phyloP scores from a whole-genome alignment of 1,140 invertebrate species.

The Thaumatotibia leucotreta region DNA sequence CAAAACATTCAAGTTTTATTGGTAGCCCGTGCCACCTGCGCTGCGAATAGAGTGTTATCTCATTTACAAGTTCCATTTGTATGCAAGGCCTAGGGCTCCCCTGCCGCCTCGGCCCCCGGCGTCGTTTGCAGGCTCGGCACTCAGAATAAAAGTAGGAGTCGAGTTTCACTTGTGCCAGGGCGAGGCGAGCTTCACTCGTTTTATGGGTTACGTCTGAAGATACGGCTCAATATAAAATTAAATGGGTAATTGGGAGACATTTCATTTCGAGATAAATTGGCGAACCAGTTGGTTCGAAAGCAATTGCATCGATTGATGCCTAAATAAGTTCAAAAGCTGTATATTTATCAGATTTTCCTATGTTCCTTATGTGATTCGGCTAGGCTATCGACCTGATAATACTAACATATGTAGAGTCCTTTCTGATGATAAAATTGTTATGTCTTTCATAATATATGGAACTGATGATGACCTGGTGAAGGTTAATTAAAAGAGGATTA shows the following conservation, averaged over 20 bases:
- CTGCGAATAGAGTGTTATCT: constrained; percentile 44
- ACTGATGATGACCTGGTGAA: no score
- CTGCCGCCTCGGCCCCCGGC: constrained; percentile 26
- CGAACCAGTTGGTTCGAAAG: background rate
- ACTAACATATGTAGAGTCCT: no score
- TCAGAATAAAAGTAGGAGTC: constrained; percentile 24
- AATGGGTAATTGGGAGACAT: background rate
- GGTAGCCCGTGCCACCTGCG: constrained; percentile 26
- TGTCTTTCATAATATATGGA: no score
- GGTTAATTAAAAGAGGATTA: no score
- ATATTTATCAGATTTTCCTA: background rate
- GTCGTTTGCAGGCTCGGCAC: constrained; percentile 34
- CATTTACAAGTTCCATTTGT: constrained; percentile 63
- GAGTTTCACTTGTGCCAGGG: background rate
- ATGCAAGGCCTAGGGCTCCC: constrained; percentile 58
- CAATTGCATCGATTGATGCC: no score
- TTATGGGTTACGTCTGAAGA: background rate
- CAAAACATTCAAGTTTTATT: constrained; percentile 40
- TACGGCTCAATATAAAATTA: background rate
- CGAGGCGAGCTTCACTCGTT: background rate
- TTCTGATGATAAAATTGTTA: no score
- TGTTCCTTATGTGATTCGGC: no score
- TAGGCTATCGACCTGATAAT: no score
- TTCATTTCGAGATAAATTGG: background rate
- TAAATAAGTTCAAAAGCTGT: no score